Percentiles rank a stretch among this genome's conserved stretches.
phyloP scores from a whole-genome alignment of 2,797 vertebrate genomes.

The Neopelma chrysocephalum region DNA sequence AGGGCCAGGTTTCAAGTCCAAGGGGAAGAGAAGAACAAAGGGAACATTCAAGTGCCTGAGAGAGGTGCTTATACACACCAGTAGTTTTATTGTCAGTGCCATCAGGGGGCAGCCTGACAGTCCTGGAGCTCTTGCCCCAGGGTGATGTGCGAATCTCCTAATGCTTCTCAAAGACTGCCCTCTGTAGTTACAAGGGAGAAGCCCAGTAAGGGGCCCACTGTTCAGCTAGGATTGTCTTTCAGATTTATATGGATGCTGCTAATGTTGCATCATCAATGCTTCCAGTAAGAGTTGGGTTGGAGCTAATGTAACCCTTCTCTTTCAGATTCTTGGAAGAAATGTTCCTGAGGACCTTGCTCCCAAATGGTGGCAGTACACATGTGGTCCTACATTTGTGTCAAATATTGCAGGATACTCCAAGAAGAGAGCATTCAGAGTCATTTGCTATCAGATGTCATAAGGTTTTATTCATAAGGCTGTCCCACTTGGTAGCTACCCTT shows the following conservation, averaged over 20 bases:
- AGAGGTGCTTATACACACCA: neutral
- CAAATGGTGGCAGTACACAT: rapidly evolving
- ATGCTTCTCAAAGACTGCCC: neutral
- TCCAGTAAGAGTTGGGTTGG: neutral
- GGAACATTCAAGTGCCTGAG: neutral
- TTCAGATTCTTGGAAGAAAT: neutral
- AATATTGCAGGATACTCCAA: neutral
- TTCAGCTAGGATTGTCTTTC: neutral
- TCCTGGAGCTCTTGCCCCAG: neutral
- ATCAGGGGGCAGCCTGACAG: neutral
- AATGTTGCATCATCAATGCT: neutral
- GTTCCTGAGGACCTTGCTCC: neutral
- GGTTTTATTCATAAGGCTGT: neutral
- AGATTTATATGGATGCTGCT: neutral
- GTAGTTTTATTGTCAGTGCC: neutral
- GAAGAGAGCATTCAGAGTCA: neutral
- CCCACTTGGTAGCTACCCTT: neutral
- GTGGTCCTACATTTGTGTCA: neutral
- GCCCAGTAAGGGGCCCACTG: rapidly evolving
- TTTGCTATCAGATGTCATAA: neutral
- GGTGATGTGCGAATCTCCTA: neutral
- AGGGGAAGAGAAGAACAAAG: neutral
- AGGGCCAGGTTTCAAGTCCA: neutral
- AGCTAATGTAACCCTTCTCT: neutral
- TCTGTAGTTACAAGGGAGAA: neutral